A percentile compares a stretch with the other conserved stretches of the same genome.
Conservation (phyloP, 2,888 invertebrate species). For the Neria commutata region DNA sequence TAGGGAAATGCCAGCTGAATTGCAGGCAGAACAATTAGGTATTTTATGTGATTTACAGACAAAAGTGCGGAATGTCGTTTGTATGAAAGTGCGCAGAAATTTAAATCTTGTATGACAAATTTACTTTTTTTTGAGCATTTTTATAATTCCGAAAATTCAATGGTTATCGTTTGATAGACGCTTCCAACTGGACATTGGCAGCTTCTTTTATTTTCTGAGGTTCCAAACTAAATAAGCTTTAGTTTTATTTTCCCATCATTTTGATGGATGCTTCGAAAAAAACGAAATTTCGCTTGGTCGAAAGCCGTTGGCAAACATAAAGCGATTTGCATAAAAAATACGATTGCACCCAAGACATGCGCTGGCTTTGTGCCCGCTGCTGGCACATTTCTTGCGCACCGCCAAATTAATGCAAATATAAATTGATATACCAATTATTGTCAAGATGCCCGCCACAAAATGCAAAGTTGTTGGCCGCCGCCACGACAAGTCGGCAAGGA, state of each 20-base stretch:
- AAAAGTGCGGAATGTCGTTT: constrained; percentile 53
- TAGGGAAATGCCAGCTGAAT: constrained; percentile 31
- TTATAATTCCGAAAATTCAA: constrained; percentile 21
- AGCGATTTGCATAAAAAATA: neutral
- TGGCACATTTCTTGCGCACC: too few species aligned
- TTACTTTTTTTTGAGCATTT: constrained; percentile 22
- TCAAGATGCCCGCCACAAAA: neutral
- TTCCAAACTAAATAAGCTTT: too few species aligned
- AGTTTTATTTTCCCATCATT: too few species aligned
- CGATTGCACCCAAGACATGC: neutral
- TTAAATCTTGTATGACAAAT: constrained; percentile 35
- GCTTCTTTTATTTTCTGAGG: too few species aligned
- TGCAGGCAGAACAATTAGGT: constrained; percentile 11
- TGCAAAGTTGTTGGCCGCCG: neutral
- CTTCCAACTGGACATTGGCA: too few species aligned
- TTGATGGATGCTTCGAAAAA: too few species aligned
- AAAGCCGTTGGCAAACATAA: neutral
- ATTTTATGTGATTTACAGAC: neutral
- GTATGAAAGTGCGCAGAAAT: constrained; percentile 18
- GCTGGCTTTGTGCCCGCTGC: too few species aligned
- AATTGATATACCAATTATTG: constrained; percentile 17
- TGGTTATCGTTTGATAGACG: too few species aligned
- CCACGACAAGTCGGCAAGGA: constrained; percentile 22
- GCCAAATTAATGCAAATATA: constrained; percentile 17
- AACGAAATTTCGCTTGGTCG: neutral